Percentiles rank a stretch among this genome's conserved stretches.
Evolutionary conservation across 2,888 invertebrate species (phyloP).

Genomic region (Ichneumon xanthorius): DNA sequence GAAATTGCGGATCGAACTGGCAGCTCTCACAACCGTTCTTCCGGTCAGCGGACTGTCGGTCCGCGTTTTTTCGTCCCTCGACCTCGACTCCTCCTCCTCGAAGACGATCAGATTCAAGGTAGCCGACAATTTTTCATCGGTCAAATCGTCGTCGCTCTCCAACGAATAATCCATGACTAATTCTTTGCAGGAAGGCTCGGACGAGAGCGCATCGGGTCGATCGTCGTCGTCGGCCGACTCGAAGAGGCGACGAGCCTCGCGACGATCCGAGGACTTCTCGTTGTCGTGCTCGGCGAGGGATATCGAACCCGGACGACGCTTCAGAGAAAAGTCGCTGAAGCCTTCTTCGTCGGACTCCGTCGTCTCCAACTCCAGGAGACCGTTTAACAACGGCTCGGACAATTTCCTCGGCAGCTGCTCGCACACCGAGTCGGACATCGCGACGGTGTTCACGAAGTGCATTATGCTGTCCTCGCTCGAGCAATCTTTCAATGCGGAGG

Average conservation of each 20-base stretch:
- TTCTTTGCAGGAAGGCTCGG: conserved; percentile 51
- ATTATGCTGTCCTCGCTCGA: conserved; percentile 70
- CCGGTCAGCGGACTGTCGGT: conserved; percentile 65
- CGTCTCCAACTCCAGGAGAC: conserved; percentile 23
- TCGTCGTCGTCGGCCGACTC: conserved; percentile 45
- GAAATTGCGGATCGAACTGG: conserved; percentile 26
- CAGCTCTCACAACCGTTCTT: conserved; percentile 62
- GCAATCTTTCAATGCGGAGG: conserved; percentile 24
- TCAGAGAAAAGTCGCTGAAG: conserved; percentile 40
- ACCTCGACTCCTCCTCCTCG: conserved; percentile 40
- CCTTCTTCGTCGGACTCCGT: conserved; percentile 19
- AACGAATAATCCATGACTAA: conserved; percentile 40
- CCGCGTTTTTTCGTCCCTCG: conserved; percentile 29
- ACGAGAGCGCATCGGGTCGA: conserved; percentile 15
- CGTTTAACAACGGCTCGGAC: conserved; percentile 40
- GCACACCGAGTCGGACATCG: conserved; percentile 24
- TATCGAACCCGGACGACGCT: conserved; percentile 65
- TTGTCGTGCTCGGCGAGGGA: conserved; percentile 56
- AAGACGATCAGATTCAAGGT: conserved; percentile 42
- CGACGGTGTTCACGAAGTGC: conserved; percentile 49
- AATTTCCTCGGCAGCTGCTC: conserved; percentile 53
- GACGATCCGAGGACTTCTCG: conserved; percentile 10
- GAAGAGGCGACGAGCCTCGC: conserved; percentile 40
- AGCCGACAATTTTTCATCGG: conserved; percentile 13
- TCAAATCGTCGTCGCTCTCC: conserved; percentile 24